Evolutionary conservation across 92 coral and sea anemone species (phyloP).

Genomic region (Epizoanthus rinbou): DNA sequence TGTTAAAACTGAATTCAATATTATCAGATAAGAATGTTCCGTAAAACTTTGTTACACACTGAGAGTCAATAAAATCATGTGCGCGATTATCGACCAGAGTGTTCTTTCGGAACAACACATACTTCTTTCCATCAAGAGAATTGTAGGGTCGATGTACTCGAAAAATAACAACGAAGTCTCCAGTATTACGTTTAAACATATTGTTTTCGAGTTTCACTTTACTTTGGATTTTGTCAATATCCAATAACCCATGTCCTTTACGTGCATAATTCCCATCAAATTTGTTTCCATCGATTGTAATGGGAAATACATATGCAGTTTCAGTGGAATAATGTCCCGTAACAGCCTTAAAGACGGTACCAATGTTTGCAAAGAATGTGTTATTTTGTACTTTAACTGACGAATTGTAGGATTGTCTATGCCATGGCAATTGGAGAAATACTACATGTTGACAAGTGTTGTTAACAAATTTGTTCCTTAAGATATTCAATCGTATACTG

Average conservation of each 20-base stretch:
- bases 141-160: not conserved
- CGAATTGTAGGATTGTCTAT: too few relatives aligned
- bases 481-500: too few relatives aligned
- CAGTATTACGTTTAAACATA: slow-evolving; percentile 34
- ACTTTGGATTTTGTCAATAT: too few relatives aligned
- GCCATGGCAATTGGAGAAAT: too few relatives aligned
- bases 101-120: slow-evolving; percentile 31
- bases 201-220: slow-evolving; percentile 36
- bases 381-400: not conserved
- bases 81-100: slow-evolving; percentile 31
- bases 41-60: slow-evolving; percentile 33
- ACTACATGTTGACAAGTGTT: too few relatives aligned
- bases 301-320: too few relatives aligned
- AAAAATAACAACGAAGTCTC: slow-evolving; percentile 33
- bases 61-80: not conserved
- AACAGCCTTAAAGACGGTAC: slow-evolving; percentile 32
- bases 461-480: too few relatives aligned
- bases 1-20: not conserved
- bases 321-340: not conserved
- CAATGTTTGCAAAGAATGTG: slow-evolving; percentile 25
- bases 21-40: slow-evolving; percentile 16
- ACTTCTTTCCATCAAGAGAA: not conserved
- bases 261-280: too few relatives aligned
- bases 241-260: too few relatives aligned
- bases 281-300: too few relatives aligned